A percentile compares a stretch with the other conserved stretches of the same genome.
Evolutionary conservation across 64 coral and sea anemone species (phyloP).

Genomic region (Catalaphyllia jardinei): DNA sequence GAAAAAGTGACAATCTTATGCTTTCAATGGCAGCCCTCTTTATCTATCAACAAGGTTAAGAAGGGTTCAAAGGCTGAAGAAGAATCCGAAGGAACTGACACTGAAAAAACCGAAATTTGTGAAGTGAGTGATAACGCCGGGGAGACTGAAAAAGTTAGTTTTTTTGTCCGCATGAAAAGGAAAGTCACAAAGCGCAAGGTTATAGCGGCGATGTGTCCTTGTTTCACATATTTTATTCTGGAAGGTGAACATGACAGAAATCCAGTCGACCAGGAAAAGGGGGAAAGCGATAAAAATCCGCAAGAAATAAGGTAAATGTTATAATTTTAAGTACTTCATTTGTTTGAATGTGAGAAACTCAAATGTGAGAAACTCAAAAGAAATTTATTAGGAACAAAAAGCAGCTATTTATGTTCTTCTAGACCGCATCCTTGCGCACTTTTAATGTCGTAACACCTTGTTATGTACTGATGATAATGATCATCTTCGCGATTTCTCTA

Average conservation of each 20-base stretch:
- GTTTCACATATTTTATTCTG: conserved; percentile 2
- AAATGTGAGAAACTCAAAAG: too few relatives aligned
- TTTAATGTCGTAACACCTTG: too few relatives aligned
- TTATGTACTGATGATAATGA: too few relatives aligned
- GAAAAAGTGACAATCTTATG: not conserved
- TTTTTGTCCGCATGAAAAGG: not conserved
- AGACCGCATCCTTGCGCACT: too few relatives aligned
- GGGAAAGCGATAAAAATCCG: not conserved
- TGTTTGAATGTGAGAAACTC: too few relatives aligned
- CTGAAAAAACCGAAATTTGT: not conserved
- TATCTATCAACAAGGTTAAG: not conserved
- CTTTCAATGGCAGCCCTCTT: not conserved
- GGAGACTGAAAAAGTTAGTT: not conserved
- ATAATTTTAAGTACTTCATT: not conserved
- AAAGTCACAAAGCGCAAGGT: conserved; percentile 19
- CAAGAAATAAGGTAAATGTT: conserved; percentile 14
- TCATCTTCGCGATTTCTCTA: too few relatives aligned
- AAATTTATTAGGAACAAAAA: too few relatives aligned
- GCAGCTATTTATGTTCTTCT: too few relatives aligned
- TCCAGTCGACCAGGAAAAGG: not conserved
- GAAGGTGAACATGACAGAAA: not conserved
- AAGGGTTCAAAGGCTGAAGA: not conserved
- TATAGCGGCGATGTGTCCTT: not conserved
- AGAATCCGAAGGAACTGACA: not conserved
- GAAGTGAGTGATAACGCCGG: not conserved